Base-by-base conservation (phyloP, 2,113 vertebrate species). In the Eubucco bourcierii region DNA sequence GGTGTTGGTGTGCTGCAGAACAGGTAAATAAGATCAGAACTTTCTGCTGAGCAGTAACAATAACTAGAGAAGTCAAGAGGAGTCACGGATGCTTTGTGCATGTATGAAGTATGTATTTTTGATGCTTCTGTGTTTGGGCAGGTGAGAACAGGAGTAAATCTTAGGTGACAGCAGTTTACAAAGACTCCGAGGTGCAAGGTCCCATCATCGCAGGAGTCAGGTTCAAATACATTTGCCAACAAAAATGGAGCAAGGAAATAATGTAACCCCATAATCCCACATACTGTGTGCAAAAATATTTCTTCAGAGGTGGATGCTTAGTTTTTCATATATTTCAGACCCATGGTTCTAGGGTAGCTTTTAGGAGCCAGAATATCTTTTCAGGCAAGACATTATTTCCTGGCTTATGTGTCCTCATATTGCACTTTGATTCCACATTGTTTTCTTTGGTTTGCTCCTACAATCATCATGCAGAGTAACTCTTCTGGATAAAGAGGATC, bases 221-320 rank as follows among this genome's bases (percentile, higher is more conserved):
- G n/a, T 77, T 88, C 84, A 90, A 67, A 64, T 86, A 70, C n/a
- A 23, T 90, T 77, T 94, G 88, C 92, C 95, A 93, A 87, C 68
- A 90, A 75, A 93, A 96, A 87, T 88, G 83, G 66, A 94, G 90
- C 80, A 73, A 86, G 88, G 88, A 97, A 94, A 90, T 94, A 88
- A 71, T 78, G 86, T 95, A 93, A 95, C 73, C 77, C 86, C 46
- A 76, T 93, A 92, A 94, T 84, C 50, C 90, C 80, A 90, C 63
- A 68, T 84, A 91, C 88, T 88, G 85, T 86, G 65, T 88, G 44
- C 86, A n/a, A 72, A 84, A 79, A 1, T 50, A 53, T 81, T 88
- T 80, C 61, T 93, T 88, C 74, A 68, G 5, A 90, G 81, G 79
- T 73, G 44, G 29, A 79, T 4, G 66, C 24, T 74, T 80, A 56